Evolutionary conservation across 2,888 invertebrate species (phyloP), one percentile per base, ranked within the genome.

Genomic region (Andrena bicolor): DNA sequence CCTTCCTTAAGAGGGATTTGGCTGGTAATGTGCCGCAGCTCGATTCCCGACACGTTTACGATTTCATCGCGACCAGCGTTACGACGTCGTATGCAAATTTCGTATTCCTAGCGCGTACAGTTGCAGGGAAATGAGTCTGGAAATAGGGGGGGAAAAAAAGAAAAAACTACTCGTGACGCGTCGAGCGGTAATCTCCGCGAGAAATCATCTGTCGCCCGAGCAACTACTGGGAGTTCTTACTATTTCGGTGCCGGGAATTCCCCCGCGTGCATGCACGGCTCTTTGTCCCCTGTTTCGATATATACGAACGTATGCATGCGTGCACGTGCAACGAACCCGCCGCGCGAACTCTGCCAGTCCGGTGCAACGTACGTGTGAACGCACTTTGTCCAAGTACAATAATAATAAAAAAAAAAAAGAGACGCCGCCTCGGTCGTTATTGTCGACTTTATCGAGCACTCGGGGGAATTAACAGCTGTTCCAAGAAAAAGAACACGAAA

Each of bases 311-410:
- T 16, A 26, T 41, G 48, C 1, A 26, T 5, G 56, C 8, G 48
- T 51, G 70, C 66, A 81, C 80, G 87, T 83, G 71, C 81, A 85
- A 80, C 74, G 86, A 87, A 86, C 86, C 35, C 48, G n/a, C 5
- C n/a, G n/a, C n/a, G n/a, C 70, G 41, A 76, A 71, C 76, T 79
- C 56, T 16, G 74, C 35, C 26, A 32, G 58, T n/a, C 10, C 73
- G 80, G 77, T 69, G 80, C 76, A 80, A 84, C 53, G 84, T 75
- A 75, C 80, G 81, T 72, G 83, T 76, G 83, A 82, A 84, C 64
- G 78, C 26, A 82, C 83, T 84, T 84, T 83, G 58, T 48, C 7
- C 83, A 64, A 60, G 51, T 61, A 75, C 64, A 69, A 79, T 49
- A 58, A 82, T 53, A 56, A 26, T 26, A 26, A 26, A 26, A 64